A percentile compares a stretch with the other conserved stretches of the same genome.
phyloP scores from a whole-genome alignment of 2,888 invertebrate genomes.

The Lacanobia wlatinum region DNA sequence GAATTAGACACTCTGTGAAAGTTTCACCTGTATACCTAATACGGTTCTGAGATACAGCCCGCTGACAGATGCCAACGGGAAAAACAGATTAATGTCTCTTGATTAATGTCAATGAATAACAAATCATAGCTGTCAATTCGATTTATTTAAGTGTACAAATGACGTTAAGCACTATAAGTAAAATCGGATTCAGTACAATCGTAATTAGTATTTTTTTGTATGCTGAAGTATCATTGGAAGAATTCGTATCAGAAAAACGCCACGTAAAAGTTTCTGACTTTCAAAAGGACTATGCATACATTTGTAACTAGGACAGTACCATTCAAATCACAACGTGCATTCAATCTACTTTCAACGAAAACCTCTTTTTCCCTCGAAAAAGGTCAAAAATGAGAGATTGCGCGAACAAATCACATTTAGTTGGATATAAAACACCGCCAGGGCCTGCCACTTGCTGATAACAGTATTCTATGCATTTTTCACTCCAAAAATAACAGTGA shows the following conservation, averaged over 20 bases:
- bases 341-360: conserved; percentile 20
- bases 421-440: conserved; percentile 53
- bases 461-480: conserved; percentile 68
- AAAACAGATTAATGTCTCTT: too few relatives aligned
- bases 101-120: too few relatives aligned
- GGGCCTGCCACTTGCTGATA: conserved; percentile 69
- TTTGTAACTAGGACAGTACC: not conserved
- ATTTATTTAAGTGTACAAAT: too few relatives aligned
- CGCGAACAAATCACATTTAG: conserved; percentile 69
- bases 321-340: conserved; percentile 20
- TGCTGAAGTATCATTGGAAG: too few relatives aligned
- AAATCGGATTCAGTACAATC: too few relatives aligned
- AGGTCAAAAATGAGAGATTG: conserved; percentile 66
- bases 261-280: not conserved
- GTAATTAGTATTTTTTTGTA: too few relatives aligned
- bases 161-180: too few relatives aligned
- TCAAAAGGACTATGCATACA: not conserved
- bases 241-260: not conserved
- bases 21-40: too few relatives aligned
- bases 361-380: conserved; percentile 55
- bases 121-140: too few relatives aligned
- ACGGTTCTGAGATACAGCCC: too few relatives aligned
- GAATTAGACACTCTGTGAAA: too few relatives aligned
- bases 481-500: conserved; percentile 45
- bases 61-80: too few relatives aligned